Evolutionary conservation across 2,888 invertebrate species (phyloP).

Genomic region (Therioaphis trifolii): DNA sequence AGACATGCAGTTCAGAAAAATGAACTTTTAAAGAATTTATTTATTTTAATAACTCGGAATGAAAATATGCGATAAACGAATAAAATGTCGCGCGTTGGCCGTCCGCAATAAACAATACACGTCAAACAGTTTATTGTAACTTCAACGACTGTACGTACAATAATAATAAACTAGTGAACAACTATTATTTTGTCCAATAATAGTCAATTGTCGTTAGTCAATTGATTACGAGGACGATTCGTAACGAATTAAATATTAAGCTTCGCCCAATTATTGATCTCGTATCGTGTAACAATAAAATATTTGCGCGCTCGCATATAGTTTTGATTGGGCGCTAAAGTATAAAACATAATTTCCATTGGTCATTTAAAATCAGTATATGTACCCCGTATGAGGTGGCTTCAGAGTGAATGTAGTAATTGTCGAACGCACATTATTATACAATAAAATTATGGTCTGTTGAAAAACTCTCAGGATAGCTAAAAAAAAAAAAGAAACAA

Average conservation of each 20-base stretch:
- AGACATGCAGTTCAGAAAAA: not conserved
- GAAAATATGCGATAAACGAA: not conserved
- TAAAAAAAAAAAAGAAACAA: too few relatives aligned
- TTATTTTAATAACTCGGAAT: not conserved
- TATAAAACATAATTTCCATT: not conserved
- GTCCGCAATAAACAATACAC: too few relatives aligned
- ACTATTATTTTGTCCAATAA: not conserved
- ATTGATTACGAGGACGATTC: not conserved
- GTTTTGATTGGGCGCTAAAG: not conserved
- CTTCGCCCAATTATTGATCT: not conserved
- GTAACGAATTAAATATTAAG: not conserved
- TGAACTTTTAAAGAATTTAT: not conserved
- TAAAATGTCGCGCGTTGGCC: not conserved
- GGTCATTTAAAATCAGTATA: too few relatives aligned
- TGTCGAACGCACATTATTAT: too few relatives aligned
- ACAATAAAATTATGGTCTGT: too few relatives aligned
- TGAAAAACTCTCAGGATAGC: too few relatives aligned
- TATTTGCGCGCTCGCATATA: not conserved
- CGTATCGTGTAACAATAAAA: not conserved
- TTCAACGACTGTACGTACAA: too few relatives aligned
- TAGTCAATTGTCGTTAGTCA: not conserved
- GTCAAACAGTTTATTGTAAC: not conserved
- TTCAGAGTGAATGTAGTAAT: too few relatives aligned
- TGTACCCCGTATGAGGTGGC: too few relatives aligned
- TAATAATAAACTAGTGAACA: not conserved